A percentile compares a stretch with the other conserved stretches of the same genome.
Evolutionary conservation across 2,113 vertebrate species (phyloP).

Genomic region (Vidua chalybeata): DNA sequence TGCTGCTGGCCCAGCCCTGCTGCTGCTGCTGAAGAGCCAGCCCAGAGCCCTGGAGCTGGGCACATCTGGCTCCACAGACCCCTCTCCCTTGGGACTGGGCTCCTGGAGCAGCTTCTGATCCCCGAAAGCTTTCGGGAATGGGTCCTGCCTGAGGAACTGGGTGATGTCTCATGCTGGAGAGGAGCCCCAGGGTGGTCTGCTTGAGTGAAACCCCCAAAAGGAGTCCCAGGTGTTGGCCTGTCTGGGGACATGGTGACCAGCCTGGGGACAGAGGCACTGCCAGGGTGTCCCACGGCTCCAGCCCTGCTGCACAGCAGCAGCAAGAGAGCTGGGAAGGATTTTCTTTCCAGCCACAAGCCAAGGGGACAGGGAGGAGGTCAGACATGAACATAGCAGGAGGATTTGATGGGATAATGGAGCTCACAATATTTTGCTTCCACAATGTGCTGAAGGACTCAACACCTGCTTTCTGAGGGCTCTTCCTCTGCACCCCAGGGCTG

Average conservation of each 20-base stretch:
- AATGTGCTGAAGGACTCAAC: neutral
- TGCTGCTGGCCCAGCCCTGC: neutral
- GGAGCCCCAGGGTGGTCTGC: neutral
- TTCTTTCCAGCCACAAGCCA: neutral
- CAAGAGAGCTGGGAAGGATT: neutral
- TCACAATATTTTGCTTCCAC: neutral
- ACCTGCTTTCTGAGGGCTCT: neutral
- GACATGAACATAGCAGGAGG: accelerated
- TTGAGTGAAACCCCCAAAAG: neutral
- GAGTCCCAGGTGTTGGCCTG: neutral
- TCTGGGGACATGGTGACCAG: neutral
- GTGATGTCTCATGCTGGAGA: neutral
- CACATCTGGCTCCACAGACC: neutral
- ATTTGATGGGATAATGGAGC: neutral
- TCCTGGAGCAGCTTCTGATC: neutral
- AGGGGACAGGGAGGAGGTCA: neutral
- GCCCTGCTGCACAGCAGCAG: neutral
- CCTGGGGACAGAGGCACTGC: neutral
- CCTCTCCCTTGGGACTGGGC: neutral
- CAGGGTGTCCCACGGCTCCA: neutral
- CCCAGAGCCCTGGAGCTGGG: neutral
- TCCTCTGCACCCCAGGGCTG: neutral
- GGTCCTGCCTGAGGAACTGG: neutral
- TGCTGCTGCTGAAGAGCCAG: neutral
- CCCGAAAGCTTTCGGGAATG: neutral